Evolutionary conservation across 2,888 invertebrate genomes (phyloP), one percentile per base, ranked within the genome.

Genomic region (Drosophila ochracea): DNA sequence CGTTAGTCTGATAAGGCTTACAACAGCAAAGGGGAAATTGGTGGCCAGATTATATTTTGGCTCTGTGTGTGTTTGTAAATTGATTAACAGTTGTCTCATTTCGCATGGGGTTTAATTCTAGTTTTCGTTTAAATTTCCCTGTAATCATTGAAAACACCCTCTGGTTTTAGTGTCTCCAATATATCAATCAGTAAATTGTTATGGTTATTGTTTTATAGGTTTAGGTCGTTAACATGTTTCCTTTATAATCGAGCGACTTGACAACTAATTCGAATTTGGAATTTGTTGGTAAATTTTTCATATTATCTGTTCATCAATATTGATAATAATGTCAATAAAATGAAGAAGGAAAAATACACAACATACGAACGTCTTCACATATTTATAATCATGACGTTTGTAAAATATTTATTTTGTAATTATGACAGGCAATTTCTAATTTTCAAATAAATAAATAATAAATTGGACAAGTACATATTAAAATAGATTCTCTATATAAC

Each of bases 31-130:
- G 35, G 9, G 10, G 3, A 49, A 54, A 25, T 60, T 13, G 39
- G 33, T 21, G n/a, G 37, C 47, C 37, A 52, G 37, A 37, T 68
- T 68, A 35, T 49, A 57, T 67, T 47, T 28, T 13, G 68, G 43
- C 33, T 31, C 5, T 33, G 35, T 33, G 57, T 41, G 33, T 31
- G 57, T 41, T 57, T 31, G 76, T 49, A 54, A 71, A 55, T 64
- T 70, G 61, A 25, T 35, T 41, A 47, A 39, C 76, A 84, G 79
- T 62, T 83, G 81, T 62, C 31, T 30, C 21, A n/a, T 47, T 75
- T 84, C 79, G 47, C 83, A 86, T 37, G 59, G 28, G 19, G 13
- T 25, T n/a, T 50, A 55, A 43, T 68, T 60, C 57, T 47, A 52
- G 30, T 21, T 68, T 59, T 39, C 49, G 61, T 68, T 35, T 63